Conservation (phyloP, 2,888 invertebrate genomes). For the Theodoxus fluviatilis region DNA sequence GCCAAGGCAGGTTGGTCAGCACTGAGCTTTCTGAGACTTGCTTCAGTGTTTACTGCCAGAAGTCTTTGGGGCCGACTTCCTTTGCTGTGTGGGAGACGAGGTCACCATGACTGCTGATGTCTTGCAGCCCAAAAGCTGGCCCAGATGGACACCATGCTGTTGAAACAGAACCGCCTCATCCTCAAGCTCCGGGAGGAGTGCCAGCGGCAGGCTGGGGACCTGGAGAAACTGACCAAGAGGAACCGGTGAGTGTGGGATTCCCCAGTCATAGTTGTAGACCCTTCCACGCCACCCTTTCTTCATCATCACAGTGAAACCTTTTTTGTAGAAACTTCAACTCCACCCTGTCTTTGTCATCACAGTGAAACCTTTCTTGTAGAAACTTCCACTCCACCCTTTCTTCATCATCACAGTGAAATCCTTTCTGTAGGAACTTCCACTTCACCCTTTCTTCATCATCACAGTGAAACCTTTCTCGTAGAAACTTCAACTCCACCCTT, state of each 20-base stretch:
- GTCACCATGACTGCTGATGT: not conserved
- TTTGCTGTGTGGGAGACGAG: not conserved
- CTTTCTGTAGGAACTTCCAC: no score
- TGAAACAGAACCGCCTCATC: slow-evolving; percentile 56
- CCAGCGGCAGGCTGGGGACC: slow-evolving; percentile 49
- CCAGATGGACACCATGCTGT: slow-evolving; percentile 60
- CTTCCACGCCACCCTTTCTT: not conserved
- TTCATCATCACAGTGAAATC: no score
- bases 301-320: not conserved
- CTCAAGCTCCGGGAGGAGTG: slow-evolving; percentile 58
- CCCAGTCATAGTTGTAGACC: not conserved
- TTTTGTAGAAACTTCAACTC: not conserved
- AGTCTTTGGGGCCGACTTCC: no score
- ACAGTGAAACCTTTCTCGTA: not conserved
- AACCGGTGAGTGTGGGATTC: slow-evolving; percentile 47
- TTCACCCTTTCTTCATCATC: no score
- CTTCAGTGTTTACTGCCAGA: no score
- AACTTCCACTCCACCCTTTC: not conserved
- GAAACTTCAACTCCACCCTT: not conserved
- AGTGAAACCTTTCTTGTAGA: not conserved
- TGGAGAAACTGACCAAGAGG: slow-evolving; percentile 55
- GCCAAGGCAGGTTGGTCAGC: no score
- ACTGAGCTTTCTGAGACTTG: no score
- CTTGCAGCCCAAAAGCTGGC: slow-evolving; percentile 44
- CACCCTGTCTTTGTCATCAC: not conserved